These are phyloP conservation scores for Ornithoptera priamus DNA, from an alignment of 2,888 invertebrate species.

Conservation along the genomic window DNA sequence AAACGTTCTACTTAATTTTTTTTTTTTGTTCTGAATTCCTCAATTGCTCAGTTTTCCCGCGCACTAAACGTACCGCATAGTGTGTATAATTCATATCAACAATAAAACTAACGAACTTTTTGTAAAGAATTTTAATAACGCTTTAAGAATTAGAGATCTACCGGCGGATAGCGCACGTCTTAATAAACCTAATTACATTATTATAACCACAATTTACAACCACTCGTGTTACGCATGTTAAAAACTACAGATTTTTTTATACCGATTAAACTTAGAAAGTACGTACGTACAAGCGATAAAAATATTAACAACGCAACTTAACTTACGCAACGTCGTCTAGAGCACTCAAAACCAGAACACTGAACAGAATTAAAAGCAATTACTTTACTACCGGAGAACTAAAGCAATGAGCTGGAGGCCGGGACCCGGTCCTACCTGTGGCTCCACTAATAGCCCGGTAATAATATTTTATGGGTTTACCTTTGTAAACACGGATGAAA, in stretches of 20 bases:
- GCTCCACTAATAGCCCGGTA: slow-evolving; percentile 69
- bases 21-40: slow-evolving; percentile 9
- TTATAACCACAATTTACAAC: slow-evolving; percentile 21
- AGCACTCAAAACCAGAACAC: slow-evolving; percentile 41
- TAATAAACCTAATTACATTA: slow-evolving; percentile 17
- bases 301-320: slow-evolving; percentile 32
- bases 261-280: slow-evolving; percentile 20
- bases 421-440: slow-evolving; percentile 69
- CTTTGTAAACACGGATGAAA: slow-evolving; percentile 73
- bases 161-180: slow-evolving; percentile 16
- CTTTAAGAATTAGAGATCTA: slow-evolving; percentile 25
- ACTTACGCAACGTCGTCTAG: slow-evolving; percentile 37
- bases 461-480: slow-evolving; percentile 77
- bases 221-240: slow-evolving; percentile 25
- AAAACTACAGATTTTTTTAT: slow-evolving; percentile 4
- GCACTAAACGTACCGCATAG: slow-evolving; percentile 18
- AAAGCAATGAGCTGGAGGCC: slow-evolving; percentile 62
- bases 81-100: slow-evolving; percentile 24
- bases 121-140: slow-evolving; percentile 26
- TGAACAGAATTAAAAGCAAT: slow-evolving; percentile 66
- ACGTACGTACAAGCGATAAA: slow-evolving; percentile 16
- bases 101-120: slow-evolving; percentile 21
- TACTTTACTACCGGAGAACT: slow-evolving; percentile 59
- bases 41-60: slow-evolving; percentile 10
- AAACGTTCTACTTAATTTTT: background rate